These are phyloP conservation scores for Paedocypris micromegethes DNA, from an alignment of 2,797 vertebrate species.

Conservation along the genomic window DNA sequence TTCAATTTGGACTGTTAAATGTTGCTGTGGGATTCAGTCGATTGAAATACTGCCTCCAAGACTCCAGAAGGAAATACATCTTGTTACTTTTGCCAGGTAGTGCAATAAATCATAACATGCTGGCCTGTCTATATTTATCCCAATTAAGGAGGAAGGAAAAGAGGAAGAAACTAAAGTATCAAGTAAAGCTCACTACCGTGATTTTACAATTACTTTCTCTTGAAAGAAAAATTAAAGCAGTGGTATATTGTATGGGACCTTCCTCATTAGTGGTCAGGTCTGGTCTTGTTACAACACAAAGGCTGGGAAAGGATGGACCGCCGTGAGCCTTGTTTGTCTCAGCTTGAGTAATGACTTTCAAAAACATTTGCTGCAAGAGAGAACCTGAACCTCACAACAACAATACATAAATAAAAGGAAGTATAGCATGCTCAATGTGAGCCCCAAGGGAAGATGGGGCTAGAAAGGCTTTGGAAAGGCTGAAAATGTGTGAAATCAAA, in stretches of 20 bases:
- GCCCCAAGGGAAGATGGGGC: too few relatives aligned
- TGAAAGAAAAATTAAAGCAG: conserved; percentile 9
- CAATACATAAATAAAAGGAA: conserved; percentile 42
- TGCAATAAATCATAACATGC: conserved; percentile 55
- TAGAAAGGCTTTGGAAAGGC: too few relatives aligned
- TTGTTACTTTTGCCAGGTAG: conserved; percentile 25
- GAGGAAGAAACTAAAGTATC: not conserved
- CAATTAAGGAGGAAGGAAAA: conserved; percentile 12
- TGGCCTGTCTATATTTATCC: conserved; percentile 49
- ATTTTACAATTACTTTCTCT: conserved; percentile 3
- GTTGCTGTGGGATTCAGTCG: conserved; percentile 1
- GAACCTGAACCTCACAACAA: conserved; percentile 33
- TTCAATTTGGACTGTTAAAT: conserved; percentile 35
- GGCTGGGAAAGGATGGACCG: conserved; percentile 25
- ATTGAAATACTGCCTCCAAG: conserved; percentile 16
- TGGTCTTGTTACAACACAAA: conserved; percentile 33
- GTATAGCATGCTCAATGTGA: conserved; percentile 26
- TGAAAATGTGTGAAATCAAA: too few relatives aligned
- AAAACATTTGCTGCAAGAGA: conserved; percentile 36
- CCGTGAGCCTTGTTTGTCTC: conserved; percentile 38
- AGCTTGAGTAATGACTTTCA: conserved; percentile 43
- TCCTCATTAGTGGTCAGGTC: conserved; percentile 27
- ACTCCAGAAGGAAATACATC: conserved; percentile 51
- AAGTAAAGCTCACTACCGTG: conserved; percentile 4
- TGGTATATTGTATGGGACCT: conserved; percentile 3